Base-by-base conservation (phyloP, 1,140 invertebrate genomes). In the Drosophila serrata region DNA sequence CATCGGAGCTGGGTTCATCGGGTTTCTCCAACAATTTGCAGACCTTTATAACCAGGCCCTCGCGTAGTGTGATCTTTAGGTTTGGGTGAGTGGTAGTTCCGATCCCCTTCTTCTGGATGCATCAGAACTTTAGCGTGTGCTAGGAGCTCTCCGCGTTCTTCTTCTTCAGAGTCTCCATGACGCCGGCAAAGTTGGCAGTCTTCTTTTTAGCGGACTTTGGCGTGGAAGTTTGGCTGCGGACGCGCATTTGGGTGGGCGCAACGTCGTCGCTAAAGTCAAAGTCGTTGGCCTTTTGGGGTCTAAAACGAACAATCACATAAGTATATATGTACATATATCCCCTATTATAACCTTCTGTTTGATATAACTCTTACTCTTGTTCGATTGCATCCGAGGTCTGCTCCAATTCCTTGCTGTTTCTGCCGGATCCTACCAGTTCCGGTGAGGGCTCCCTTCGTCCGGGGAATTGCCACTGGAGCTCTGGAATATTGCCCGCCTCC, bases 191-290 rank as follows among this genome's bases (percentile, higher is more conserved):
- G 81, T 94, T 95, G 0, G 94, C 94, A 3, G 94, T 95, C 91
- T 95, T 95, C 79, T 95, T 95, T 75, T 95, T 95, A 0, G 94
- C 94, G 61, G 94, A 94, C 57, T 95, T 95, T 6, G 94, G 94
- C 2, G 93, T 94, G 17, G 92, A 93, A 0, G 93, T 94, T 29
- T 93, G 92, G 78, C 93, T 93, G 15, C 94, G 90, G 19, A 94
- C 94, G 3, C 93, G 93, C 75, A 94, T 81, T 62, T 94, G 93
- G 13, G 94, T 94, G 4, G 85, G 85, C 1, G 94, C 93, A 87
- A 94, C 94, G 75, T 95, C 94, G 70, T 95, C 94, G 91, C 94
- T 94, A 42, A 95, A 95, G 79, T 95, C 94, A 78, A 95, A 95
- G 62, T 95, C 94, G 22, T 94, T 94, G 22, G 82, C 60, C 68